Conservation (phyloP, 1,140 invertebrate genomes). For the Elysia chlorotica region DNA sequence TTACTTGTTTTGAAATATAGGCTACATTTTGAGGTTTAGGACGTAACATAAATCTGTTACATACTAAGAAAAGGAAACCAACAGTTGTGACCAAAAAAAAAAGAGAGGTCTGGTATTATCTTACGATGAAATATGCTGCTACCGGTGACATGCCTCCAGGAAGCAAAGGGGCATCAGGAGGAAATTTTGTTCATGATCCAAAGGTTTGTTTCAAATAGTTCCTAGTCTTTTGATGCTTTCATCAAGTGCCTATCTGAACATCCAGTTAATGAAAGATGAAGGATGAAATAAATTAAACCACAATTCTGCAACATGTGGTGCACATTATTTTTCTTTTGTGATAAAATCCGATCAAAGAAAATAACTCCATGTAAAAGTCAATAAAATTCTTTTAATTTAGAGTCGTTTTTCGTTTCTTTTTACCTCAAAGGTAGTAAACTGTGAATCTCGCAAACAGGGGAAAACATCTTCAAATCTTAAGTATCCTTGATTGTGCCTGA, state of each 20-base stretch:
- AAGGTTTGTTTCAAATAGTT: conserved; percentile 59
- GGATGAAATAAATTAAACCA: background rate
- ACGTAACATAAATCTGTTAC: background rate
- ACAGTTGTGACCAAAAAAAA: too few relatives aligned
- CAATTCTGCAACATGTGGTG: background rate
- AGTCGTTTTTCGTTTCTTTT: too few relatives aligned
- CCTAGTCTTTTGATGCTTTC: background rate
- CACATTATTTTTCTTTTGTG: background rate
- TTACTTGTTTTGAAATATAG: background rate
- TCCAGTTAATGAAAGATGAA: background rate
- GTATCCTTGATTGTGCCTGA: too few relatives aligned
- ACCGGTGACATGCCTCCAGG: conserved; percentile 88
- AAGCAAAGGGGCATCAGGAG: conserved; percentile 72
- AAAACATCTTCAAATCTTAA: too few relatives aligned
- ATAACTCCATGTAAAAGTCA: too few relatives aligned
- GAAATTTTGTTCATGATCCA: conserved; percentile 92
- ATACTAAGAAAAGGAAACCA: too few relatives aligned
- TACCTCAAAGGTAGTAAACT: too few relatives aligned
- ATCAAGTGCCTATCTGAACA: background rate
- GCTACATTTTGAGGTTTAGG: background rate
- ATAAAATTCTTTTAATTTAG: too few relatives aligned
- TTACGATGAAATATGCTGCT: conserved; percentile 82
- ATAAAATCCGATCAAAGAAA: background rate
- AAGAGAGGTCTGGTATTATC: background rate
- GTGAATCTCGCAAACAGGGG: too few relatives aligned